Evolutionary conservation across 2,888 invertebrate species (phyloP).

Genomic region (Camponotus fellah): DNA sequence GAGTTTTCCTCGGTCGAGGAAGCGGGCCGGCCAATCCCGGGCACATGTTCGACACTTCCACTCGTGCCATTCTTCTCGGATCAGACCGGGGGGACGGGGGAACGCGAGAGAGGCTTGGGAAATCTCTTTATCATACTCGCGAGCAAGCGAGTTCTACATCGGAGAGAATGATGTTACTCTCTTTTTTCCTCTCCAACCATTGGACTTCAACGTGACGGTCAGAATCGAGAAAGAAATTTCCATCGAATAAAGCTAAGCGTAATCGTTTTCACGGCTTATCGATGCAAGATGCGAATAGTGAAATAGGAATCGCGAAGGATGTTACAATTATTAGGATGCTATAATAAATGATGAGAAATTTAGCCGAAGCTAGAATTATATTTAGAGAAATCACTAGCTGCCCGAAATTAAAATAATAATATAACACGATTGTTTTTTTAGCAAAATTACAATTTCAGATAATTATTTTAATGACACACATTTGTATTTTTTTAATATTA

Average conservation of each 20-base stretch:
- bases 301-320: neutral
- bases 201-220: slow-evolving; percentile 10
- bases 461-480: neutral
- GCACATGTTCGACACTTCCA: slow-evolving; percentile 72
- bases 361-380: neutral
- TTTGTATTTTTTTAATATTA: neutral
- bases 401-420: neutral
- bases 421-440: neutral
- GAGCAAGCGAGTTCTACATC: slow-evolving; percentile 56
- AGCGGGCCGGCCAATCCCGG: slow-evolving; percentile 70
- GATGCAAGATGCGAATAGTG: neutral
- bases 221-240: slow-evolving; percentile 25
- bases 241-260: neutral
- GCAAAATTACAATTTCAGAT: neutral
- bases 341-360: neutral
- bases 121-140: slow-evolving; percentile 74
- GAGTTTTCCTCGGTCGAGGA: slow-evolving; percentile 60
- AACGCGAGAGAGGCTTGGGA: slow-evolving; percentile 14
- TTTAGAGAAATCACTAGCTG: neutral
- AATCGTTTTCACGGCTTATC: slow-evolving; percentile 18
- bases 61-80: slow-evolving; percentile 71
- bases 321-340: neutral
- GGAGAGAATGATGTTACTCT: neutral
- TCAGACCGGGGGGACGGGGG: slow-evolving; percentile 49
- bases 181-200: slow-evolving; percentile 34